phyloP scores from a whole-genome alignment of 2,113 vertebrate species.

The Mus pahari region DNA sequence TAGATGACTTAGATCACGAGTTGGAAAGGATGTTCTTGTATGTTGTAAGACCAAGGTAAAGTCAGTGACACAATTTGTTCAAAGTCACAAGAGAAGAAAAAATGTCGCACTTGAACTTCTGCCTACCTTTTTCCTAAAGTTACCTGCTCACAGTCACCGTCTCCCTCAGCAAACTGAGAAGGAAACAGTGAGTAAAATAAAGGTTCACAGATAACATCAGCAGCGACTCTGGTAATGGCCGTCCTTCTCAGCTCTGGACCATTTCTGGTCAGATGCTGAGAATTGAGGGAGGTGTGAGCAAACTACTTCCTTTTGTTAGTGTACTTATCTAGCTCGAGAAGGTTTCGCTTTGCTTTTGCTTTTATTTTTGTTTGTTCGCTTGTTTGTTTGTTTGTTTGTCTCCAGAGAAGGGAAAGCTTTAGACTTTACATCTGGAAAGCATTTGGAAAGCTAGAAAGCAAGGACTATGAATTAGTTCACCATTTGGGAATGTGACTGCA shows the following conservation, averaged over 20 bases:
- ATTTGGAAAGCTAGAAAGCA: background rate
- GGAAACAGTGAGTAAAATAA: background rate
- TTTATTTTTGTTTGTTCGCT: background rate
- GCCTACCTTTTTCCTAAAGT: background rate
- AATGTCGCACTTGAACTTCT: background rate
- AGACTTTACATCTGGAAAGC: background rate
- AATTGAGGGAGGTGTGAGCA: background rate
- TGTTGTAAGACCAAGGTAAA: slow-evolving; percentile 9
- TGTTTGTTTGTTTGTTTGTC: background rate
- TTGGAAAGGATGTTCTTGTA: background rate
- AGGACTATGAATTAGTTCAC: slow-evolving; percentile 61
- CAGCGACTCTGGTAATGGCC: background rate
- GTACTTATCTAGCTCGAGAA: background rate
- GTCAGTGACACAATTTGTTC: background rate
- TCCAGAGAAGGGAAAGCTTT: slow-evolving; percentile 25
- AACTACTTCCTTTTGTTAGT: background rate
- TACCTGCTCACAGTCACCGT: background rate
- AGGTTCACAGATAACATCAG: background rate
- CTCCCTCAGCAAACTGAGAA: background rate
- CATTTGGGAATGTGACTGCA: background rate
- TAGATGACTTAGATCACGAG: background rate
- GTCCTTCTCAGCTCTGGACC: background rate
- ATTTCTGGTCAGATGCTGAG: background rate
- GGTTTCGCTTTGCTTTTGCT: background rate
- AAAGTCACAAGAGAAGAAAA: background rate